A percentile compares a stretch with the other conserved stretches of the same genome.
Conservation (phyloP, 2,113 vertebrate genomes). For the Vidua chalybeata region DNA sequence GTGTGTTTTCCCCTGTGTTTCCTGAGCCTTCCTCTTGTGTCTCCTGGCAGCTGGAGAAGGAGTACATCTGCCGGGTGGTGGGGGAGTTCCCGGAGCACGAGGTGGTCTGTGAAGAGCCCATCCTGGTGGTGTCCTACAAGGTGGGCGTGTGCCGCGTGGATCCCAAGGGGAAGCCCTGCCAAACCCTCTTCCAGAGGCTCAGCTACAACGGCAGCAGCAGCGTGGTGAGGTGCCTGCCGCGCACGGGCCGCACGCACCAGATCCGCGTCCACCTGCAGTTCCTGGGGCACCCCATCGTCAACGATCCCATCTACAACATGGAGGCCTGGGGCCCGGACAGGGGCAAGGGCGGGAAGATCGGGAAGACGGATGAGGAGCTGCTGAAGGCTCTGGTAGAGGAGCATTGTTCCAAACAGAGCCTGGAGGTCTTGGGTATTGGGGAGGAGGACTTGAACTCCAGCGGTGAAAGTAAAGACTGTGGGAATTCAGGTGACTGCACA, state of each 20-base stretch:
- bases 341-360: constrained; percentile 82
- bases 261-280: constrained; percentile 97
- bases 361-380: constrained; percentile 86
- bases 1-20: background rate
- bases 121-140: constrained; percentile 94
- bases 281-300: constrained; percentile 91
- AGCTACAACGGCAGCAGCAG: constrained; percentile 88
- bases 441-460: constrained; percentile 67
- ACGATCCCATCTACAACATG: constrained; percentile 97
- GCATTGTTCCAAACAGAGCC: constrained; percentile 84
- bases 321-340: constrained; percentile 87
- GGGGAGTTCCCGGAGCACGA: constrained; percentile 88
- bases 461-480: background rate
- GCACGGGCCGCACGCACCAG: constrained; percentile 95
- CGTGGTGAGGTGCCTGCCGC: constrained; percentile 86
- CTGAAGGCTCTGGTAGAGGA: constrained; percentile 86
- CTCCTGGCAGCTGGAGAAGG: constrained; percentile 87
- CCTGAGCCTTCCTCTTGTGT: background rate
- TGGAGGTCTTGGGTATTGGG: constrained; percentile 79
- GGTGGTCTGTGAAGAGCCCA: constrained; percentile 89
- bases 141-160: constrained; percentile 93
- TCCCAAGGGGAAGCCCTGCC: constrained; percentile 86
- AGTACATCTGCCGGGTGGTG: constrained; percentile 91
- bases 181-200: constrained; percentile 89
- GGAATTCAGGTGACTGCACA: background rate